Evolutionary conservation across 2,797 vertebrate species (phyloP), one percentile per base, ranked within the genome.

Genomic region (Lophotriccus pileatus): DNA sequence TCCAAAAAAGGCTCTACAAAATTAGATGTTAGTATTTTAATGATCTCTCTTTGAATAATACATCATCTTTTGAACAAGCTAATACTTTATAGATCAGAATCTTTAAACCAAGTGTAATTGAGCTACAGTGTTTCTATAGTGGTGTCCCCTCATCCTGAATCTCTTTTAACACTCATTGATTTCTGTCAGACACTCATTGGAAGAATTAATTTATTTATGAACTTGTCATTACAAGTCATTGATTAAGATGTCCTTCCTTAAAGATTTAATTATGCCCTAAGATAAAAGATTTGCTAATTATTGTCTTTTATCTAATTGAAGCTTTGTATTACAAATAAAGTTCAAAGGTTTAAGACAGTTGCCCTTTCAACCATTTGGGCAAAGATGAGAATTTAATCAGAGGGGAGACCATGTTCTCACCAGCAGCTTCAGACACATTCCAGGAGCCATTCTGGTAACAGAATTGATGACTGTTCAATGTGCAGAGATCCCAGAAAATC

Each of bases 131-230:
- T 97, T 97, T 97, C 97, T 92, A 83, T 27, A 93, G 93, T 68
- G 49, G 63, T 87, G 86, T 94, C 97, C 89, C 97, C 95, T 97
- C 94, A 90, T 93, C 83, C 87, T 84, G 94, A 97, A 97, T 98
- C 98, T 98, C 98, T 98, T 98, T 97, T 98, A 99, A 98, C 98
- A 98, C 96, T 95, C 98, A 99, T 99, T 98, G 99, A 99, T 99
- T 97, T 97, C 97, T 98, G 97, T 97, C 98, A 98, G 95, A 97
- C 93, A 97, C 97, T 98, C 98, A 98, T 98, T 98, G 98, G 98
- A 98, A 98, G 98, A 98, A 98, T 99, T 99, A 99, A 99, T 99
- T 99, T 98, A 99, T 99, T 99, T 99, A 99, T 99, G 98, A 99
- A 99, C 98, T 98, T 99, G 99, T 99, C 99, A 99, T 99, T 99